Conservation (phyloP, 1,140 invertebrate genomes). For the Meteorus sp. region DNA sequence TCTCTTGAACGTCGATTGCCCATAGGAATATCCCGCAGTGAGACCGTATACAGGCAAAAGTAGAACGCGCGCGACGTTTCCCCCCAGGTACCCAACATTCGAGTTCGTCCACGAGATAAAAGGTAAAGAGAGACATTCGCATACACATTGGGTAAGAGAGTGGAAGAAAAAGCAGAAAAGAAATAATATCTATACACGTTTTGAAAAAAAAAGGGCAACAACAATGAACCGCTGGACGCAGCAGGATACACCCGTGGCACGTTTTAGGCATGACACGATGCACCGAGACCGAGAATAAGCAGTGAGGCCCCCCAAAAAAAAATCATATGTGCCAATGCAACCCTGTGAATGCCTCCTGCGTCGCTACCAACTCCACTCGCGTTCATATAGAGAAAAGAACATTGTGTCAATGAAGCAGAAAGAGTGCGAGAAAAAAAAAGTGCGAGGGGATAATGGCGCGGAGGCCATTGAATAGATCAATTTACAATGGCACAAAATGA, state of each 20-base stretch:
- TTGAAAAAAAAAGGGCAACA: conserved; percentile 31
- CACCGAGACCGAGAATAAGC: conserved; percentile 13
- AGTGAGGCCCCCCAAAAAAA: neutral
- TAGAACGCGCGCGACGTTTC: conserved; percentile 15
- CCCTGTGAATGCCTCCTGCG: conserved; percentile 25
- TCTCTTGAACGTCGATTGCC: conserved; percentile 28
- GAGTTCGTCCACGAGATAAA: conserved; percentile 7
- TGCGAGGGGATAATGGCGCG: conserved; percentile 43
- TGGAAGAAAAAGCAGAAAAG: conserved; percentile 14
- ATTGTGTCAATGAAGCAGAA: conserved; percentile 24
- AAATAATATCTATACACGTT: no score
- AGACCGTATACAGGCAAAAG: conserved; percentile 12
- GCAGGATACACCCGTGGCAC: conserved; percentile 40
- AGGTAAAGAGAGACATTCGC: no score
- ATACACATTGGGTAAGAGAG: no score
- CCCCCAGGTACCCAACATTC: neutral
- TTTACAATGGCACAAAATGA: conserved; percentile 57
- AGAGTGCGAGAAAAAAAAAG: conserved; percentile 19
- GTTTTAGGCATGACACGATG: conserved; percentile 34
- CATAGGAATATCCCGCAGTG: conserved; percentile 13
- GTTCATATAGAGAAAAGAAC: neutral
- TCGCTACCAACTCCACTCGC: neutral
- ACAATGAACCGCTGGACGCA: conserved; percentile 42
- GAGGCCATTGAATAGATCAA: conserved; percentile 55
- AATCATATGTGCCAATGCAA: conserved; percentile 17